These are phyloP conservation scores for Sipha flava DNA, from an alignment of 1,140 invertebrate species.

Conservation along the genomic window DNA sequence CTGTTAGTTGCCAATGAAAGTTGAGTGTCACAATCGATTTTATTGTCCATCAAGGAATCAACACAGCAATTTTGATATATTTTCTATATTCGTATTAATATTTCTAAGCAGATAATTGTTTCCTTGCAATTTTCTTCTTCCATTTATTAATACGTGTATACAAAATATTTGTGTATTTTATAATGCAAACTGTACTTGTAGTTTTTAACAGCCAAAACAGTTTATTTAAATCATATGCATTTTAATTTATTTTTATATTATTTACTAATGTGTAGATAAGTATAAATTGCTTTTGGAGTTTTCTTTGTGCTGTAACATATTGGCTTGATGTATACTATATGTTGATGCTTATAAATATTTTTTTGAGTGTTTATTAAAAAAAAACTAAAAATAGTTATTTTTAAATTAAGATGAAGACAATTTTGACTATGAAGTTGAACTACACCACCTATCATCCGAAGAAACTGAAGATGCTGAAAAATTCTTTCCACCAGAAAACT, in stretches of 20 bases:
- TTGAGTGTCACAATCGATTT: background rate
- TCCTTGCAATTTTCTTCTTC: slow-evolving; percentile 17
- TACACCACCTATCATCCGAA: background rate
- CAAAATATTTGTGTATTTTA: background rate
- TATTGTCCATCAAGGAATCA: background rate
- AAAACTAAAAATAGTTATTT: background rate
- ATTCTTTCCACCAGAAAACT: background rate
- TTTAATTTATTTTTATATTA: too few species aligned
- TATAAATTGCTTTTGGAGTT: background rate
- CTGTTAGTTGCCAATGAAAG: background rate
- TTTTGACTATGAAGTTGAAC: background rate
- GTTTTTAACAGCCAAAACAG: too few species aligned
- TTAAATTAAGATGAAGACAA: background rate
- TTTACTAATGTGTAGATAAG: too few species aligned
- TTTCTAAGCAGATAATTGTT: background rate
- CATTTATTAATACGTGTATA: background rate
- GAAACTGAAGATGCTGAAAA: background rate
- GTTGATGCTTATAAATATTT: background rate
- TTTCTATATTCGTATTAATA: background rate
- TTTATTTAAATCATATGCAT: too few species aligned
- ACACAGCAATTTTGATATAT: background rate
- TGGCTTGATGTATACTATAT: background rate
- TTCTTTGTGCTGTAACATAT: background rate
- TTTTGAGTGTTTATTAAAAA: background rate
- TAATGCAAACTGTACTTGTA: too few species aligned